These are phyloP conservation scores for Cantharis rustica DNA, from an alignment of 2,888 invertebrate species.

Conservation along the genomic window DNA sequence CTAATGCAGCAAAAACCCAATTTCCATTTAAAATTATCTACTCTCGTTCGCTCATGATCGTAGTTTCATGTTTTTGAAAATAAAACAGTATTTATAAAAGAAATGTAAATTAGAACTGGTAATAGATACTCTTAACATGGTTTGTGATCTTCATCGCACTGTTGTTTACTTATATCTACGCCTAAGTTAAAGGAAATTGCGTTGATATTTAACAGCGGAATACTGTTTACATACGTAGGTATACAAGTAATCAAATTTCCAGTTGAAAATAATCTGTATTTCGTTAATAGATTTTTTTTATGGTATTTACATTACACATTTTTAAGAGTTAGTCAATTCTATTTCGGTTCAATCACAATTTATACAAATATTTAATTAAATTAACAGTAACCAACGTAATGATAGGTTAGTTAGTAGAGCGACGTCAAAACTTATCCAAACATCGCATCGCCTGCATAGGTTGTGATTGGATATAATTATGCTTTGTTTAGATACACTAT, in stretches of 20 bases:
- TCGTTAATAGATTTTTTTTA: background rate
- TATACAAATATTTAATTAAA: too few relatives aligned
- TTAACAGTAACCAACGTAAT: too few relatives aligned
- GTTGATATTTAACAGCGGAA: constrained; percentile 43
- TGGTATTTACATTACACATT: background rate
- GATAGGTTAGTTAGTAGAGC: too few relatives aligned
- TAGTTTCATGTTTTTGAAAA: background rate
- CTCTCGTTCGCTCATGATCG: background rate
- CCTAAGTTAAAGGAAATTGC: constrained; percentile 28
- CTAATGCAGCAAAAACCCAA: background rate
- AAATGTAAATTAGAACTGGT: constrained; percentile 12
- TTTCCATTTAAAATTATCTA: background rate
- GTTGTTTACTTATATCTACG: constrained; percentile 30
- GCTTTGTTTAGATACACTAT: too few relatives aligned
- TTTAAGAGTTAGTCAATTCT: background rate
- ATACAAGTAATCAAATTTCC: constrained; percentile 48
- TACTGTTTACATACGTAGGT: constrained; percentile 40
- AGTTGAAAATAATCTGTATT: constrained; percentile 42
- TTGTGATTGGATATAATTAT: too few relatives aligned
- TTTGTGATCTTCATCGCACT: constrained; percentile 19
- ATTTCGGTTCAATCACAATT: background rate
- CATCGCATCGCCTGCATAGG: too few relatives aligned
- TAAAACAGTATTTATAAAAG: background rate
- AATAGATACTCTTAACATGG: constrained; percentile 14
- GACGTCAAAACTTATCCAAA: too few relatives aligned